Conservation (phyloP, 2,888 invertebrate species). For the Dicyrtomina minuta region DNA sequence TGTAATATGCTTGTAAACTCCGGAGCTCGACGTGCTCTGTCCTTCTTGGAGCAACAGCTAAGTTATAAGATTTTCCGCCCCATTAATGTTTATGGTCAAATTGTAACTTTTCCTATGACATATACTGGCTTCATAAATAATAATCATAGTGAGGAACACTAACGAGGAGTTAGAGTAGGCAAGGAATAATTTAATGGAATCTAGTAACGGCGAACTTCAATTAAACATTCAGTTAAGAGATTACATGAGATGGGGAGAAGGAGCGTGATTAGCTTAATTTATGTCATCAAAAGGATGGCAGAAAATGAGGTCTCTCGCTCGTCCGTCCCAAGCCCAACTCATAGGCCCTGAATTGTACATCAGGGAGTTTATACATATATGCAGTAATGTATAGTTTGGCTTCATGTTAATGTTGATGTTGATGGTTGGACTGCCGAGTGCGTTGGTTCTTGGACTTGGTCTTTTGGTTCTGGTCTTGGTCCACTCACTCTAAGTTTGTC, state of each 20-base stretch:
- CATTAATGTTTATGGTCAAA: background rate
- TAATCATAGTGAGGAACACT: background rate
- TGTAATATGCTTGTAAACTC: too few species aligned
- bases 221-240: slow-evolving; percentile 7
- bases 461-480: too few species aligned
- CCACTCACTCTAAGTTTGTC: too few species aligned
- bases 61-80: background rate
- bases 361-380: too few species aligned
- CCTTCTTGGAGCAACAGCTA: too few species aligned
- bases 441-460: too few species aligned
- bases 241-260: slow-evolving; percentile 11
- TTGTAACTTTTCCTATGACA: background rate
- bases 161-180: background rate
- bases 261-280: slow-evolving; percentile 25
- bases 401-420: too few species aligned
- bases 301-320: background rate
- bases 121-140: slow-evolving; percentile 10
- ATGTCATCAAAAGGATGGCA: slow-evolving; percentile 4
- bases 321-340: background rate
- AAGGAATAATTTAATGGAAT: background rate
- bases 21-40: too few species aligned
- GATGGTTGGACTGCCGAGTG: too few species aligned
- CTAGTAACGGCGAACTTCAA: background rate
- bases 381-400: too few species aligned
- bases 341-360: too few species aligned